Conservation (phyloP, 2,888 invertebrate species). For the Tenthredo distinguenda region DNA sequence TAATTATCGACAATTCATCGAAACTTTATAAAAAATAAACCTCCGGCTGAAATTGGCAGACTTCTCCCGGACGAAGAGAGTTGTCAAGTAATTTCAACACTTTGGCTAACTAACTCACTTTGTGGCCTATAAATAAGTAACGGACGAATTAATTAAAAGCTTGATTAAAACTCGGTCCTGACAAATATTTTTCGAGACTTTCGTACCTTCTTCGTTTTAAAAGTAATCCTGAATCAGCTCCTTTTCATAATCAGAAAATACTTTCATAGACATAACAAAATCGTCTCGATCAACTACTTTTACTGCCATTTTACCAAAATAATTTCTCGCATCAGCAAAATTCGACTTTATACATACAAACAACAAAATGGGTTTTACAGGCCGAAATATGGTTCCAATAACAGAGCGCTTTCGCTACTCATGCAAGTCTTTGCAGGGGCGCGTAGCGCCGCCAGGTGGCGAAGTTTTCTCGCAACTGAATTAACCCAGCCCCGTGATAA, state of each 20-base stretch:
- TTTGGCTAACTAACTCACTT: constrained; percentile 28
- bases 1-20: constrained; percentile 12
- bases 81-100: constrained; percentile 33
- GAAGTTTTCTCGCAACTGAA: background rate
- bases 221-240: background rate
- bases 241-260: background rate
- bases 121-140: constrained; percentile 12
- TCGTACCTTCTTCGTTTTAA: background rate
- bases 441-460: background rate
- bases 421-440: background rate
- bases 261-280: background rate
- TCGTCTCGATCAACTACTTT: too few relatives aligned
- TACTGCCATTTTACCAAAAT: background rate
- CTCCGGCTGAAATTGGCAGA: background rate
- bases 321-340: background rate
- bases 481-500: background rate
- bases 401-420: background rate
- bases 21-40: background rate
- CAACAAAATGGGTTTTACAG: background rate
- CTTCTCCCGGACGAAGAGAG: background rate
- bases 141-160: constrained; percentile 29
- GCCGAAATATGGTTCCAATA: background rate
- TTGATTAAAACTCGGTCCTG: constrained; percentile 16
- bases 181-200: background rate
- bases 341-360: background rate